phyloP scores from a whole-genome alignment of 2,797 vertebrate genomes.

The Anguilla obscura region DNA sequence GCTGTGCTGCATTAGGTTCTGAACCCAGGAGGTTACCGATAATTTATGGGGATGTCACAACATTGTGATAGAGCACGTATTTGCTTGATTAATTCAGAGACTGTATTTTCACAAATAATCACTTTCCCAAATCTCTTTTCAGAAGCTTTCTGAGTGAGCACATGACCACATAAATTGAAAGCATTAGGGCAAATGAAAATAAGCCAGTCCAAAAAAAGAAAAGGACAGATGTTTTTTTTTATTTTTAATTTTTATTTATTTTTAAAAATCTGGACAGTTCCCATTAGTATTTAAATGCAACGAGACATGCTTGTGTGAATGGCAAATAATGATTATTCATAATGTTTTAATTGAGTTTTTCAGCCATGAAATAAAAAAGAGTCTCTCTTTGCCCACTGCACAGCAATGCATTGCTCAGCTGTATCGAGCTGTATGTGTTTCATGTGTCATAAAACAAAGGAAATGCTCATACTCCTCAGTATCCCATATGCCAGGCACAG shows the following conservation, averaged over 20 bases:
- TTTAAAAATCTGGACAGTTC: neutral
- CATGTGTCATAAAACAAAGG: neutral
- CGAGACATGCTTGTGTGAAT: neutral
- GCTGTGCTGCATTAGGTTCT: slow-evolving; percentile 28
- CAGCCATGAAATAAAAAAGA: neutral
- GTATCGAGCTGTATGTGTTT: neutral
- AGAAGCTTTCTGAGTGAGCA: neutral
- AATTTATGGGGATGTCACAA: slow-evolving; percentile 27
- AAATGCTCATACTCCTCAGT: neutral
- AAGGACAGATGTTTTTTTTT: neutral
- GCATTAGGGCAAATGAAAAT: neutral
- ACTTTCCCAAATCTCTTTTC: neutral
- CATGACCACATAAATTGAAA: neutral
- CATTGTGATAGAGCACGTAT: slow-evolving; percentile 26
- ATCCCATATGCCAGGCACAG: neutral
- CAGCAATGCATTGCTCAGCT: no score
- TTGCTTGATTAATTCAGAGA: slow-evolving; percentile 22
- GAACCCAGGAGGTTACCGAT: slow-evolving; percentile 13
- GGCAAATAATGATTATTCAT: neutral
- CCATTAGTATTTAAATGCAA: neutral
- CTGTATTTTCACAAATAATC: neutral
- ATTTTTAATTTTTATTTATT: neutral
- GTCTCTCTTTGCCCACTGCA: neutral
- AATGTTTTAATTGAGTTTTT: neutral
- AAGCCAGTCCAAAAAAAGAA: neutral